A percentile compares a stretch with the other conserved stretches of the same genome.
These are phyloP conservation scores for Tetranychus cinnabarinus DNA, from an alignment of 1,140 invertebrate genomes.

Conservation along the genomic window DNA sequence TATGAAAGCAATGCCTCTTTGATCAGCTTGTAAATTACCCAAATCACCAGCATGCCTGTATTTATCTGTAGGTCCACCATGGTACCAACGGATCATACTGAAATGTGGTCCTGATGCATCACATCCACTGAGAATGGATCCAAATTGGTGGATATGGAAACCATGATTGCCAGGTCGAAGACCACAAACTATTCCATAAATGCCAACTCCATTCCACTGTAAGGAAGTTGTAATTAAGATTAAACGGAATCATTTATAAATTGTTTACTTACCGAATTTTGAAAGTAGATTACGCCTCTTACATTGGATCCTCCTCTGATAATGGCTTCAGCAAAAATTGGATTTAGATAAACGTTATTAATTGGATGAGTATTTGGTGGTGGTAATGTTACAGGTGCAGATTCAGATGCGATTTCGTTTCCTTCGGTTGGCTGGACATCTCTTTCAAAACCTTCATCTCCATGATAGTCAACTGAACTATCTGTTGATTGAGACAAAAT, in stretches of 20 bases:
- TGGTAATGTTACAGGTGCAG: too few relatives aligned
- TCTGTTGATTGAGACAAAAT: too few relatives aligned
- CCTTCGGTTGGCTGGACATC: too few relatives aligned
- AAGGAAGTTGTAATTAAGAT: constrained; percentile 17
- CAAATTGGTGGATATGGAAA: constrained; percentile 20
- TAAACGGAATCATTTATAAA: not conserved
- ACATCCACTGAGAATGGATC: constrained; percentile 19
- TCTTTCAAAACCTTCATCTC: too few relatives aligned
- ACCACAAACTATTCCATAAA: not conserved
- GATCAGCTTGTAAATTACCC: constrained; percentile 20
- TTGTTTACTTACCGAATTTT: constrained; percentile 25
- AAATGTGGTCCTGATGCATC: constrained; percentile 24
- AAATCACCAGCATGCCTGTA: constrained; percentile 30
- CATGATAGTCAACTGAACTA: too few relatives aligned
- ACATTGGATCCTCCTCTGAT: constrained; percentile 35
- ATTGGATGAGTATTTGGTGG: too few relatives aligned
- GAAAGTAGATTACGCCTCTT: constrained; percentile 48
- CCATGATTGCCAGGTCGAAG: constrained; percentile 14
- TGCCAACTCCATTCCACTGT: constrained; percentile 10
- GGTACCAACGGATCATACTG: constrained; percentile 22
- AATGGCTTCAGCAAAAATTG: not conserved
- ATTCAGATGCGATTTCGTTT: too few relatives aligned
- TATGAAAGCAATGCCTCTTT: not conserved
- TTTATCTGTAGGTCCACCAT: constrained; percentile 25
- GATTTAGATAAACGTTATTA: too few relatives aligned